These are phyloP conservation scores for Lypha dubia DNA, from an alignment of 2,888 invertebrate genomes.

Conservation along the genomic window DNA sequence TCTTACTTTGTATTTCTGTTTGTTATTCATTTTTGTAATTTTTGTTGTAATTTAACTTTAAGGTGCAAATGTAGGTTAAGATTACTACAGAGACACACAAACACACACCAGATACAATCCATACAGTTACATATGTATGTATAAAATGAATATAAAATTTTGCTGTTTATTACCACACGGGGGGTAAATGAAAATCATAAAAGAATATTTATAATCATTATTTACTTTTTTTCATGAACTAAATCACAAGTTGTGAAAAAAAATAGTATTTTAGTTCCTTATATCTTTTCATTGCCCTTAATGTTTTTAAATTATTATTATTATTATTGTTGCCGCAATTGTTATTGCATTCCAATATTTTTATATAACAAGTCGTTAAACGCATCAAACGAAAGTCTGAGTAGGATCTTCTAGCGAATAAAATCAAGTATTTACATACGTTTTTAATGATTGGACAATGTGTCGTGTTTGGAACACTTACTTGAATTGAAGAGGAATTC, in stretches of 20 bases:
- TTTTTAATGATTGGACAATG: no score
- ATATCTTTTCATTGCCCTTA: neutral
- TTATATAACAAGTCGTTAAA: no score
- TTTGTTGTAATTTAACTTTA: constrained; percentile 62
- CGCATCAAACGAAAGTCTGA: no score
- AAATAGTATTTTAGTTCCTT: constrained; percentile 1
- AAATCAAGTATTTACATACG: no score
- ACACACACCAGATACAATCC: neutral
- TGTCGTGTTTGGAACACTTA: no score
- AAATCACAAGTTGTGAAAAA: constrained; percentile 32
- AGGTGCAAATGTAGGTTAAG: constrained; percentile 72
- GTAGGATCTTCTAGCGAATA: no score
- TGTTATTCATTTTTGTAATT: constrained; percentile 33
- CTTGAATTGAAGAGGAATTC: no score
- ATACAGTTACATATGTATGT: constrained; percentile 56
- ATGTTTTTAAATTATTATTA: neutral
- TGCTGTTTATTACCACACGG: constrained; percentile 43
- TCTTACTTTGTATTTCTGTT: constrained; percentile 20
- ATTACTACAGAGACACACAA: constrained; percentile 54
- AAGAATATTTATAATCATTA: constrained; percentile 19
- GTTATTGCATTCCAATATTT: no score
- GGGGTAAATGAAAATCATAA: constrained; percentile 52
- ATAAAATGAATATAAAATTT: constrained; percentile 56
- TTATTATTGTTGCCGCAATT: neutral
- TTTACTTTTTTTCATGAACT: neutral